Conservation (phyloP, 1,140 invertebrate genomes). For the Drosophila quadrilineata region DNA sequence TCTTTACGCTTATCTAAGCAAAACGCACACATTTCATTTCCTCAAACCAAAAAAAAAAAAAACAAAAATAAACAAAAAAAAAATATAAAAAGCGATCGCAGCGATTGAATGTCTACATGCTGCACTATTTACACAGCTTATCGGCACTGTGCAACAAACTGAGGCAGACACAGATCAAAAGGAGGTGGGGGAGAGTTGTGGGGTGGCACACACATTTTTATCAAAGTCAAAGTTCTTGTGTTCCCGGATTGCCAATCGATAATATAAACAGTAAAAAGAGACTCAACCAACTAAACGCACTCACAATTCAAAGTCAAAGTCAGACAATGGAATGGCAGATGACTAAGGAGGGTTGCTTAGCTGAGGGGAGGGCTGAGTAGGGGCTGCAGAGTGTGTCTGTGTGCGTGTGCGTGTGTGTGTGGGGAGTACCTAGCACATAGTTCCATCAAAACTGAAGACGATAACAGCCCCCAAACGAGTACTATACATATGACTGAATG, state of each 20-base stretch:
- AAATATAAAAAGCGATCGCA: too few relatives aligned
- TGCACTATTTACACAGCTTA: conserved; percentile 27
- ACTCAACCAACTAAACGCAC: conserved; percentile 9
- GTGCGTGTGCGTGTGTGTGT: too few relatives aligned
- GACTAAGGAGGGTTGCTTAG: background rate
- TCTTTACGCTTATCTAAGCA: conserved; percentile 22
- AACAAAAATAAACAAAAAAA: too few relatives aligned
- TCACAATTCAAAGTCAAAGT: conserved; percentile 40
- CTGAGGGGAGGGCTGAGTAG: background rate
- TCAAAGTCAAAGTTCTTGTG: conserved; percentile 40
- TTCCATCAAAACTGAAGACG: conserved; percentile 24
- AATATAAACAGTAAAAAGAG: conserved; percentile 26
- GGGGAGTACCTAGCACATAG: too few relatives aligned
- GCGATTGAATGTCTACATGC: conserved; percentile 10
- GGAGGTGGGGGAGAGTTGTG: too few relatives aligned
- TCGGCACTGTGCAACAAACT: conserved; percentile 17
- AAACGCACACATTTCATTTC: conserved; percentile 24
- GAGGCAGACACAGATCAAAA: conserved; percentile 2
- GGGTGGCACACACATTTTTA: too few relatives aligned
- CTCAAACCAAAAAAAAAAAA: conserved; percentile 13
- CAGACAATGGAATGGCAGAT: background rate
- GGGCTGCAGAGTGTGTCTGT: background rate
- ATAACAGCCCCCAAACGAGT: conserved; percentile 25
- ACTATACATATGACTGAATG: conserved; percentile 27
- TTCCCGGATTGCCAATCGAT: conserved; percentile 31